Conservation (phyloP, 2,113 vertebrate genomes). For the Spilogale gracilis region DNA sequence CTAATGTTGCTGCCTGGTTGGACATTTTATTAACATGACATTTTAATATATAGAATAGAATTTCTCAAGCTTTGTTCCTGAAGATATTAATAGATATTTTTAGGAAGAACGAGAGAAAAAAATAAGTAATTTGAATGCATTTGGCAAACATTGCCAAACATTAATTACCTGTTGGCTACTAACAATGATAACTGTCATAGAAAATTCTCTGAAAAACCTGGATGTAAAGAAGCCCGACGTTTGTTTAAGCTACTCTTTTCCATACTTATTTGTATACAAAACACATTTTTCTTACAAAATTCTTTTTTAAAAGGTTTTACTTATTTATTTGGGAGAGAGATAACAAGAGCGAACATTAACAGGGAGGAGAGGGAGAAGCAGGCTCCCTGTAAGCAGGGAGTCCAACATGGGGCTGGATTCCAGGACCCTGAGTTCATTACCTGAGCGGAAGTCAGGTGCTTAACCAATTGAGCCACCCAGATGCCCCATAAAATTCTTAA, state of each 20-base stretch:
- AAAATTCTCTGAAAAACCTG: conserved; percentile 12
- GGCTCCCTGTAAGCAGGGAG: not conserved
- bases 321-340: too few relatives aligned
- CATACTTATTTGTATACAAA: not conserved
- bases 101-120: not conserved
- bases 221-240: not conserved
- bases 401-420: not conserved
- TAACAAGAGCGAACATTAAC: too few relatives aligned
- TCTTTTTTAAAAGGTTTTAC: not conserved
- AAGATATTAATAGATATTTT: not conserved
- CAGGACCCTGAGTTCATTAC: not conserved
- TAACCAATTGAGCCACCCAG: not conserved
- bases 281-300: not conserved
- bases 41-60: conserved; percentile 37
- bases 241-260: not conserved
- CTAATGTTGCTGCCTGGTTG: not conserved
- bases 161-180: not conserved
- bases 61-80: conserved; percentile 23
- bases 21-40: conserved; percentile 42
- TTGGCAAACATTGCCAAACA: not conserved
- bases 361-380: not conserved
- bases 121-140: not conserved
- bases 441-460: not conserved
- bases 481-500: not conserved
- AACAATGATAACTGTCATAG: not conserved